Evolutionary conservation across 2,888 invertebrate species (phyloP).

Genomic region (Crioceris asparagi): DNA sequence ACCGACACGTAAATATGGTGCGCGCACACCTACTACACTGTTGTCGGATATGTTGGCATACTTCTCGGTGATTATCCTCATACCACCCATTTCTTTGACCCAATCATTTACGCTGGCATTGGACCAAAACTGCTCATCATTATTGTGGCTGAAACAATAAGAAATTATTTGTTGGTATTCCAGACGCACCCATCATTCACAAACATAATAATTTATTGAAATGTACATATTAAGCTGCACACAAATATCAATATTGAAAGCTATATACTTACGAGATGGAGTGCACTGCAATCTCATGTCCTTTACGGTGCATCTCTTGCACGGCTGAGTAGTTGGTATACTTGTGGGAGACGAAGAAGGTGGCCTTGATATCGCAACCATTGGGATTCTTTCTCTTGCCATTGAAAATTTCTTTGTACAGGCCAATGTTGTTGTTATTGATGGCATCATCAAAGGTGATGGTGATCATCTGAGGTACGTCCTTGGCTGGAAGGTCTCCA

Average conservation of each 20-base stretch:
- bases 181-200: too few relatives aligned
- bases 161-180: too few relatives aligned
- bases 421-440: conserved; percentile 88
- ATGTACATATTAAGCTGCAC: background rate
- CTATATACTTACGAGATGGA: conserved; percentile 72
- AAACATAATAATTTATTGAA: too few relatives aligned
- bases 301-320: conserved; percentile 81
- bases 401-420: conserved; percentile 88
- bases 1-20: conserved; percentile 82
- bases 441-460: conserved; percentile 92
- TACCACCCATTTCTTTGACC: conserved; percentile 93
- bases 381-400: conserved; percentile 84
- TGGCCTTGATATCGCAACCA: conserved; percentile 86
- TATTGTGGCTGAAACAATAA: conserved; percentile 66
- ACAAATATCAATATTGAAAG: background rate
- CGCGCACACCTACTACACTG: conserved; percentile 82
- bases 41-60: conserved; percentile 84
- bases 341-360: conserved; percentile 87
- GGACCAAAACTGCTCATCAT: conserved; percentile 87
- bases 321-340: conserved; percentile 91
- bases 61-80: conserved; percentile 83
- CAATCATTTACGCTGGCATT: conserved; percentile 86
- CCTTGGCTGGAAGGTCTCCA: conserved; percentile 70
- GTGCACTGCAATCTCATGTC: conserved; percentile 88
- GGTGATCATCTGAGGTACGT: conserved; percentile 89